Conservation (phyloP, 2,888 invertebrate species). For the Caenorhabditis uteleia region DNA sequence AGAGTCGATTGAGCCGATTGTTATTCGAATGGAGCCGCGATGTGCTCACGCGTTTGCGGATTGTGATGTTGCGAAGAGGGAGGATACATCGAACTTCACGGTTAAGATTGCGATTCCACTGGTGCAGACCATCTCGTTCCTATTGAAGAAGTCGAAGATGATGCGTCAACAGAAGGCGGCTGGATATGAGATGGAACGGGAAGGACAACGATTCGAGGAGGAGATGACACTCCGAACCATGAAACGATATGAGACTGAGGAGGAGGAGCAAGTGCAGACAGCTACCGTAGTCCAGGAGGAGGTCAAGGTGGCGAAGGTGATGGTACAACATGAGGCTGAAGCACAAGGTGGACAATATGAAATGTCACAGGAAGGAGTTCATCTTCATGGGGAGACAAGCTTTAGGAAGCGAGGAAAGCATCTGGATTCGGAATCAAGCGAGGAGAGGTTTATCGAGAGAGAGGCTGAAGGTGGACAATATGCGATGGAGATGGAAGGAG, state of each 20-base stretch:
- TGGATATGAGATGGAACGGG: constrained; percentile 39
- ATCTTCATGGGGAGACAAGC: constrained; percentile 52
- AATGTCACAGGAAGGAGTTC: constrained; percentile 48
- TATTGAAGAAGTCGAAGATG: constrained; percentile 28
- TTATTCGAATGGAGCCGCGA: constrained; percentile 41
- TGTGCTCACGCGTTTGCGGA: constrained; percentile 64
- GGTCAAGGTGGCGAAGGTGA: constrained; percentile 13
- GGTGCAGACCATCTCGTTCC: constrained; percentile 36
- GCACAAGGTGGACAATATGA: constrained; percentile 48
- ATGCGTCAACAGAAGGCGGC: constrained; percentile 31
- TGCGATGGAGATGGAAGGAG: constrained; percentile 48
- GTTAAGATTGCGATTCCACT: constrained; percentile 54
- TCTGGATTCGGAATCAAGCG: constrained; percentile 50
- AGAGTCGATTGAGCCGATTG: constrained; percentile 54
- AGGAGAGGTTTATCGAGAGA: constrained; percentile 45
- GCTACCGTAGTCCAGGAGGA: constrained; percentile 13
- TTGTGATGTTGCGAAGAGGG: constrained; percentile 63
- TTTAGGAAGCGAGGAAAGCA: constrained; percentile 42
- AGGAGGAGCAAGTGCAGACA: constrained; percentile 20
- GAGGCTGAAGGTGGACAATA: constrained; percentile 58
- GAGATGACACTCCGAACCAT: constrained; percentile 30
- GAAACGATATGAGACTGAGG: constrained; percentile 32
- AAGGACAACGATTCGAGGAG: constrained; percentile 38
- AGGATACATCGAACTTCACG: constrained; percentile 63
- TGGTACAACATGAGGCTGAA: constrained; percentile 31